These are phyloP conservation scores for Cordilura impudica DNA, from an alignment of 2,888 invertebrate genomes.

Conservation along the genomic window DNA sequence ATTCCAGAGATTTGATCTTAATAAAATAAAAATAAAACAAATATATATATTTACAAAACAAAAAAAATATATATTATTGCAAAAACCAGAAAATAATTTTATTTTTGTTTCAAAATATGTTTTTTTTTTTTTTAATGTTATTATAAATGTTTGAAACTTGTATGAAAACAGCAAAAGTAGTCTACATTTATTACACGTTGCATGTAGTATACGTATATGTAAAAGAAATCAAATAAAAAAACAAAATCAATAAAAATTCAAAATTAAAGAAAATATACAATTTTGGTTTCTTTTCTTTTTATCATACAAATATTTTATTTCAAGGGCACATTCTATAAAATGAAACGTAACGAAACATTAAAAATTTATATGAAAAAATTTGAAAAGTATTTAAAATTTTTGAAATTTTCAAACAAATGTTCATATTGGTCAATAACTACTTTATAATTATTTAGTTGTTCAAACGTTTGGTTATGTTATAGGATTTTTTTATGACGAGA, in stretches of 20 bases:
- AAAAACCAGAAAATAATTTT: slow-evolving; percentile 22
- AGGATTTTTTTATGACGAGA: too few species aligned
- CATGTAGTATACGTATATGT: slow-evolving; percentile 61
- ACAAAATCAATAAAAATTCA: slow-evolving; percentile 44
- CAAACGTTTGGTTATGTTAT: too few species aligned
- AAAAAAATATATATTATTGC: slow-evolving; percentile 28
- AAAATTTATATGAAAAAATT: too few species aligned
- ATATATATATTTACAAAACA: slow-evolving; percentile 44
- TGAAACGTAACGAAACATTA: too few species aligned
- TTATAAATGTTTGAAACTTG: slow-evolving; percentile 54
- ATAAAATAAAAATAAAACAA: slow-evolving; percentile 25
- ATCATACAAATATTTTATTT: too few species aligned
- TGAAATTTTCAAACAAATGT: too few species aligned
- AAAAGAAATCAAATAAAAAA: slow-evolving; percentile 53
- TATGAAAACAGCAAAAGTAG: slow-evolving; percentile 43
- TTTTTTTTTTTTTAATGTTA: slow-evolving; percentile 27
- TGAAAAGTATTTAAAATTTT: too few species aligned
- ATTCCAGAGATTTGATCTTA: slow-evolving; percentile 58
- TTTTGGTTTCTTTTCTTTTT: background rate
- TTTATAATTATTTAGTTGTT: too few species aligned
- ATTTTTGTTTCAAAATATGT: slow-evolving; percentile 40
- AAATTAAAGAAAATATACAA: slow-evolving; percentile 35
- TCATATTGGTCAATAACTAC: too few species aligned
- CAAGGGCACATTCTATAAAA: too few species aligned
- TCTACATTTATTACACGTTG: slow-evolving; percentile 59